phyloP scores from a whole-genome alignment of 2,797 vertebrate genomes.

The Xiphorhynchus erythropygius region DNA sequence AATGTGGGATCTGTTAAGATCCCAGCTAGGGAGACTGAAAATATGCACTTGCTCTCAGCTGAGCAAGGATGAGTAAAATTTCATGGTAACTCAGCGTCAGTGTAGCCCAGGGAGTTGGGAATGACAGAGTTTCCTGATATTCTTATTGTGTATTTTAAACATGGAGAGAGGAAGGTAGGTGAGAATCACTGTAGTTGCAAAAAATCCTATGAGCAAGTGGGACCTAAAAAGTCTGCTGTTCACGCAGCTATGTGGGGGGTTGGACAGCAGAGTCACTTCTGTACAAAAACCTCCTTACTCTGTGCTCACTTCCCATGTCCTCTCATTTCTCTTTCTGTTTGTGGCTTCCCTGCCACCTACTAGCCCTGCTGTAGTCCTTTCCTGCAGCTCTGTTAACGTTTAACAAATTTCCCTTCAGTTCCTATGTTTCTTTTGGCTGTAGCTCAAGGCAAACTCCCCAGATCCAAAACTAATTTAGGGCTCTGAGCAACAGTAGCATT shows the following conservation, averaged over 20 bases:
- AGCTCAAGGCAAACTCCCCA: slow-evolving; percentile 73
- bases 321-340: background rate
- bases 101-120: background rate
- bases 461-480: slow-evolving; percentile 74
- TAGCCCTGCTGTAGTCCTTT: slow-evolving; percentile 38
- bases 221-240: background rate
- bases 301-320: background rate
- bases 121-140: background rate
- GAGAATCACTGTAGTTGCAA: background rate
- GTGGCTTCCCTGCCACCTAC: slow-evolving; percentile 14
- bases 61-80: background rate
- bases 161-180: background rate
- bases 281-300: background rate
- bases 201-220: background rate
- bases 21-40: background rate
- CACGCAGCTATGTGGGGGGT: accelerated
- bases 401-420: slow-evolving; percentile 71
- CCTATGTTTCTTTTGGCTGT: slow-evolving; percentile 74
- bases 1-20: background rate
- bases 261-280: background rate
- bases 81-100: background rate
- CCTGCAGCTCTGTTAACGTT: slow-evolving; percentile 66
- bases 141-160: background rate
- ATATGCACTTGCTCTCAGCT: background rate
- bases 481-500: slow-evolving; percentile 75